These are phyloP conservation scores for Brachionus calyciflorus DNA, from an alignment of 1,140 invertebrate species.

Conservation along the genomic window DNA sequence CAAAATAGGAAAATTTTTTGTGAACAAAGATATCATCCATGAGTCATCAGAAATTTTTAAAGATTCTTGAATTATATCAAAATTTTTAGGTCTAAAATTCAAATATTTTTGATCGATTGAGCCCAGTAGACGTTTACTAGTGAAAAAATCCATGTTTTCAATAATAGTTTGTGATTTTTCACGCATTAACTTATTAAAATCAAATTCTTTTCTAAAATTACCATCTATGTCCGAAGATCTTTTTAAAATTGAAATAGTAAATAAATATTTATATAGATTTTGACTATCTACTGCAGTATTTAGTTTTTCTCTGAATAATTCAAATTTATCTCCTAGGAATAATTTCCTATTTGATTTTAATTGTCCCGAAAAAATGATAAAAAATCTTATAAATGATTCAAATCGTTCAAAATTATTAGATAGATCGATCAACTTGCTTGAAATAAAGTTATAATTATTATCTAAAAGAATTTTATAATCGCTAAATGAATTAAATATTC, in stretches of 20 bases:
- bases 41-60: neutral
- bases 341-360: neutral
- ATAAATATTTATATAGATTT: slow-evolving; percentile 22
- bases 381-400: slow-evolving; percentile 26
- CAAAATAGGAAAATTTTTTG: slow-evolving; percentile 21
- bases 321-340: too few species aligned
- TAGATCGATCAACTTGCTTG: neutral
- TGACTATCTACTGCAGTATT: neutral
- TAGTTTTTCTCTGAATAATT: slow-evolving; percentile 3
- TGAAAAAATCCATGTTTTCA: slow-evolving; percentile 40
- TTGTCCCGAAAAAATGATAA: neutral
- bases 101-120: neutral
- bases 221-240: neutral
- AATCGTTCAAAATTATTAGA: neutral
- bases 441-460: neutral
- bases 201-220: neutral
- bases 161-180: neutral
- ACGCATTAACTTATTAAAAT: neutral
- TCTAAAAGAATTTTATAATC: neutral
- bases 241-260: neutral
- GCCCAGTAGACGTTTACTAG: neutral
- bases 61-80: neutral
- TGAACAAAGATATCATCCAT: neutral
- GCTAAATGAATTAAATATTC: neutral
- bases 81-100: slow-evolving; percentile 16